Evolutionary conservation across 2,797 vertebrate genomes (phyloP), one percentile per base, ranked within the genome.

Genomic region (Clarias fuscus): DNA sequence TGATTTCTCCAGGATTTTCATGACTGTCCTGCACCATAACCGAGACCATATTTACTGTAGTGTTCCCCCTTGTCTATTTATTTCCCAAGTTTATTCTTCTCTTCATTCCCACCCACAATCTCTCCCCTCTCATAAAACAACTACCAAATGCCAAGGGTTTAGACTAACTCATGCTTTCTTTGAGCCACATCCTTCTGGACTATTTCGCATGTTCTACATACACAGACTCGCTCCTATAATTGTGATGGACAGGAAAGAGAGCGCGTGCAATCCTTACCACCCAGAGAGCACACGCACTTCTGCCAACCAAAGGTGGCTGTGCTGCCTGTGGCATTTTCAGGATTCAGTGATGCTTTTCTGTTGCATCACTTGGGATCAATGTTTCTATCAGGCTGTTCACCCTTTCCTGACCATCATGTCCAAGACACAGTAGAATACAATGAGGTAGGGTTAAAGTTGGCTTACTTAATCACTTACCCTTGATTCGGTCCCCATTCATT

Each of bases 401-500:
- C 56, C 20, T 61, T 37, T 22, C 37, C 30, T 78, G 76, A 14
- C 30, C 20, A 78, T 37, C 30, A 80, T 62, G 20, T 24, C 30
- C 7, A 62, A 53, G 80, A 53, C 30, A 30, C 15, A 64, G n/a
- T 22, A 11, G 13, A 65, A 20, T 48, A 48, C n/a, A 65, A 27
- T 64, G 15, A 81, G 24, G 15, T 65, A 33, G 4, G 14, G 2
- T 67, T 24, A 14, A 78, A 79, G 10, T 75, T 17, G 72, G 80
- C 87, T 83, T 64, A 93, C 98, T 37, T 37, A 37, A 37, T 37
- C 37, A 37, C 37, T 96, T 95, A 99, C 98, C 98, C 98, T 90
- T 99, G 98, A 94, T 99, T 99, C 0, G 96, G 97, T 18, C 98
- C 98, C 98, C 98, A 99, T 90, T 99, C 98, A 0, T 99, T 99